Base-by-base conservation (phyloP, 2,113 vertebrate genomes). In the Oxyruncus cristatus region DNA sequence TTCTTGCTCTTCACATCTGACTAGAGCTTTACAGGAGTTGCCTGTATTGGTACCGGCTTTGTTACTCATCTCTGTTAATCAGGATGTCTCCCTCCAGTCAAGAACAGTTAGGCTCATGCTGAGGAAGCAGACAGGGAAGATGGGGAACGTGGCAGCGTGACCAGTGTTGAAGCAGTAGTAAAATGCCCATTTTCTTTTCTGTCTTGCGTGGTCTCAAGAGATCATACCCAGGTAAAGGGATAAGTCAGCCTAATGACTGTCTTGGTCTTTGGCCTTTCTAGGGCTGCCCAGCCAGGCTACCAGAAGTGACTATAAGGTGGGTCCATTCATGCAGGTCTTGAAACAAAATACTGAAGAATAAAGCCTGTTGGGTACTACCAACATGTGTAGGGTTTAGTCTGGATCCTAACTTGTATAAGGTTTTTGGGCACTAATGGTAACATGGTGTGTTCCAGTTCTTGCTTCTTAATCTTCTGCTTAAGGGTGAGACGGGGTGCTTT, bases 401-500 rank as follows among this genome's bases (percentile, higher is more conserved):
- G 65, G n/a, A 61, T 93, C 55, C 44, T 18, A 74, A 81, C 59
- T 53, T 62, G n/a, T 50, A 14, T 72, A 27, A 50, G 58, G 53
- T 27, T 92, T 95, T 89, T 46, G 90, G 80, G 72, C 37, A 63
- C 70, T 88, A 80, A 63, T 95, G 85, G 68, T 78, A 61, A 67
- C n/a, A 47, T 62, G 49, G 37, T 27, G 44, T 72, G 56, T 42
- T 89, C 70, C 77, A 73, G 56, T 91, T 96, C 68, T 71, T 94
- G 62, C 88, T 94, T 95, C 94, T 95, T 78, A 81, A 55, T 89
- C 89, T 96, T 62, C 72, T 87, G 3, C 91, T 93, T 88, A 70
- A 92, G 88, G 92, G 65, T 1, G 5, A 96, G 89, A 92, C 91
- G 93, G 95, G 96, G 93, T 97, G 88, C 84, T 91, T 96, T 91